Conservation (phyloP, 2,888 invertebrate species). For the Arctia plantaginis region DNA sequence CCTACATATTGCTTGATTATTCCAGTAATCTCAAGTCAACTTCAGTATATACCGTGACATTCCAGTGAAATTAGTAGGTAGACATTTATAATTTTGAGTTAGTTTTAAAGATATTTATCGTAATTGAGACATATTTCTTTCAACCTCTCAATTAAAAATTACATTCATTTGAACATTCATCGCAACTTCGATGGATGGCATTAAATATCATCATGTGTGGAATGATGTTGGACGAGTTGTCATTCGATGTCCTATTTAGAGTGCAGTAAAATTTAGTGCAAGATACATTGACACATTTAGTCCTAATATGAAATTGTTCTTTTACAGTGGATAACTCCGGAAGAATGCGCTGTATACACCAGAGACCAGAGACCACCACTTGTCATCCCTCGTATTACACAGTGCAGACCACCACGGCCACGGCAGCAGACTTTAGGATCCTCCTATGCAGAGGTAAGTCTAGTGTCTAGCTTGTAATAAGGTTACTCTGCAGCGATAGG, state of each 20-base stretch:
- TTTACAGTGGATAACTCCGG: constrained; percentile 83
- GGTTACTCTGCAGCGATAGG: not conserved
- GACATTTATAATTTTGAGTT: too few relatives aligned
- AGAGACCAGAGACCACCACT: constrained; percentile 80
- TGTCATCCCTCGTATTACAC: constrained; percentile 82
- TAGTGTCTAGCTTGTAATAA: not conserved
- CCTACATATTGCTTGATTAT: too few relatives aligned
- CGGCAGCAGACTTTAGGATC: constrained; percentile 55
- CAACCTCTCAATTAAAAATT: too few relatives aligned
- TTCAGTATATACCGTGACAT: too few relatives aligned
- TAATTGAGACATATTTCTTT: too few relatives aligned
- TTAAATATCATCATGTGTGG: not conserved
- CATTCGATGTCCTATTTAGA: not conserved
- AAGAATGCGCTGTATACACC: constrained; percentile 80
- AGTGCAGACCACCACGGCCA: constrained; percentile 72
- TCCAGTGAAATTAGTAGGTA: too few relatives aligned
- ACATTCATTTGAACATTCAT: not conserved
- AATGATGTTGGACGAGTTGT: not conserved
- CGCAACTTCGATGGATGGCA: not conserved
- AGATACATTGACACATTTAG: not conserved
- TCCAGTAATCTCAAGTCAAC: too few relatives aligned
- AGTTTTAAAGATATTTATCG: too few relatives aligned
- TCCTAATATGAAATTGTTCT: constrained; percentile 6
- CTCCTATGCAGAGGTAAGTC: constrained; percentile 66
- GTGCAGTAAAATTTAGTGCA: not conserved